Conservation (phyloP, 2,113 vertebrate species). For the Mesoclemmys tuberculata region DNA sequence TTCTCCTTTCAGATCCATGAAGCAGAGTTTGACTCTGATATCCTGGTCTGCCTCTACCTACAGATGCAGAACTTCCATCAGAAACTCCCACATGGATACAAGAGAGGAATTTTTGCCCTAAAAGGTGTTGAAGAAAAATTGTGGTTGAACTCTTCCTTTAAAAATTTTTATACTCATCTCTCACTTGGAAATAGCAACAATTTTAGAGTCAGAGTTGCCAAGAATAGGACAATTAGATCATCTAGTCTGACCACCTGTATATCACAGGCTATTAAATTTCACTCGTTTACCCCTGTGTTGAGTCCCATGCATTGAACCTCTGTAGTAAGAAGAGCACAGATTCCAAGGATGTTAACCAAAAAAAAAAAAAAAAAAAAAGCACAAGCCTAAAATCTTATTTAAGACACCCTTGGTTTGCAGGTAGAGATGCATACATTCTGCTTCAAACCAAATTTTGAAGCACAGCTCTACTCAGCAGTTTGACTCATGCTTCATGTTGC, state of each 20-base stretch:
- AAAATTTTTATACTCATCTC: neutral
- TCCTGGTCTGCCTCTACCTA: neutral
- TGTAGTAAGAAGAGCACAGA: neutral
- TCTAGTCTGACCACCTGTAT: neutral
- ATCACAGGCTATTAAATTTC: neutral
- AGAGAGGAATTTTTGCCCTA: neutral
- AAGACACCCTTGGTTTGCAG: neutral
- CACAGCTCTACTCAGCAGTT: neutral
- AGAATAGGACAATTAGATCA: neutral
- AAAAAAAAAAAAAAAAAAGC: no score
- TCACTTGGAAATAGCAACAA: neutral
- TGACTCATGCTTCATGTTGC: neutral
- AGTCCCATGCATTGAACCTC: neutral
- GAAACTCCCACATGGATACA: neutral
- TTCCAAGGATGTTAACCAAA: neutral
- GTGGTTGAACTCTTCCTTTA: neutral
- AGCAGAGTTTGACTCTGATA: neutral
- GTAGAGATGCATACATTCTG: conserved; percentile 20
- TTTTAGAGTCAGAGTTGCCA: neutral
- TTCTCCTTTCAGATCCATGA: neutral
- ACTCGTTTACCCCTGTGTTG: neutral
- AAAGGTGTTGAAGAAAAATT: neutral
- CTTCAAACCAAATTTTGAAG: conserved; percentile 34
- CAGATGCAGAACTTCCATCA: neutral
- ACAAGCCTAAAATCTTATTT: neutral